Evolutionary conservation across 2,797 vertebrate genomes (phyloP).

Genomic region (Poecilia wingei): DNA sequence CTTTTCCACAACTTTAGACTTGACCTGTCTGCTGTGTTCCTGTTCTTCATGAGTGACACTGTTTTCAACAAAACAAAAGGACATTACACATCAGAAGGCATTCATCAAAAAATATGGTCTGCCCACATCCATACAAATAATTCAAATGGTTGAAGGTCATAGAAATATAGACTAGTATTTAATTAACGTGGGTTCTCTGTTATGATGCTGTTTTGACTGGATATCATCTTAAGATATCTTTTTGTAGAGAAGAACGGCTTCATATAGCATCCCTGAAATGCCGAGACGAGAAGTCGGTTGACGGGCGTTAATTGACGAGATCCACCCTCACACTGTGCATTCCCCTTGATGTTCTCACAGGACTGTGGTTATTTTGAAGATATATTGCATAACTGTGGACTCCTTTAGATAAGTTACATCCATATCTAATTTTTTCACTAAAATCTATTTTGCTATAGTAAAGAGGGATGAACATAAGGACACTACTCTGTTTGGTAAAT

Average conservation of each 20-base stretch:
- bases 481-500: neutral
- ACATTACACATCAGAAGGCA: neutral
- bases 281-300: neutral
- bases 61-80: neutral
- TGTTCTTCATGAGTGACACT: neutral
- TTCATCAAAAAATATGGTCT: neutral
- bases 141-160: neutral
- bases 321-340: neutral
- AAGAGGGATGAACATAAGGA: neutral
- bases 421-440: neutral
- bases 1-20: neutral
- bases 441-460: neutral
- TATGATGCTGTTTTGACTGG: neutral
- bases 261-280: neutral
- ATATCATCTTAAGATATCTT: neutral
- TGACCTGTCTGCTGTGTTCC: neutral
- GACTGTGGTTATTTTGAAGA: neutral
- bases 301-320: neutral
- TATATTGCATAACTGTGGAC: neutral
- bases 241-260: neutral
- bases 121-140: neutral
- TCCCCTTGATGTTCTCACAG: neutral
- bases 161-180: neutral
- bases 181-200: neutral
- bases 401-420: neutral